Percentiles rank a stretch among this genome's conserved stretches.
Conservation (phyloP, 2,797 vertebrate species). For the Manis pentadactyla region DNA sequence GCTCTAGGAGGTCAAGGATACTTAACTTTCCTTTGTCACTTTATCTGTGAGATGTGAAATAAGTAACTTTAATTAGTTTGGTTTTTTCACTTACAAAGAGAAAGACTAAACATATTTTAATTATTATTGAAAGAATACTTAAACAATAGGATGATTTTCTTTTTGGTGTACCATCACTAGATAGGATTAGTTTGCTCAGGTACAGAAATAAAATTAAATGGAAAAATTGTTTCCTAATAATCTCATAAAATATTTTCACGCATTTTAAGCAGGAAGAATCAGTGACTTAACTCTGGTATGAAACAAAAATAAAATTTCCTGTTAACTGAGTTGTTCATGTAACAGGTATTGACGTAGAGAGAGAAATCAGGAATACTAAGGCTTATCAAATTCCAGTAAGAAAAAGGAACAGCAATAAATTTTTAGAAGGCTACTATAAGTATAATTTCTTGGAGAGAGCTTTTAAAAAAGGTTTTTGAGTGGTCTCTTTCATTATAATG, state of each 20-base stretch:
- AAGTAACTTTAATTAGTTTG: background rate
- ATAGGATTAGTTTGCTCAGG: background rate
- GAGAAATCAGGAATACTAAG: background rate
- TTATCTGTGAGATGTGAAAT: slow-evolving; percentile 13
- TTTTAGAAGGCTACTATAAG: background rate
- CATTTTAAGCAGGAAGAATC: background rate
- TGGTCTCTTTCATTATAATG: background rate
- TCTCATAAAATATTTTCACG: background rate
- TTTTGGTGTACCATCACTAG: background rate
- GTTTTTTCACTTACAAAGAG: background rate
- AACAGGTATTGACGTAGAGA: background rate
- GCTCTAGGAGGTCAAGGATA: background rate
- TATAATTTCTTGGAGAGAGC: background rate
- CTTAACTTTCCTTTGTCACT: slow-evolving; percentile 5
- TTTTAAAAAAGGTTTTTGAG: background rate
- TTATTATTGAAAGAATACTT: slow-evolving; percentile 14
- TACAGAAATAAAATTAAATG: slow-evolving; percentile 41
- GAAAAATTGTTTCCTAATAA: slow-evolving; percentile 1
- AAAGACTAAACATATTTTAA: slow-evolving; percentile 3
- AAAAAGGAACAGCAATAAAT: background rate
- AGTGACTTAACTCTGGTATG: background rate
- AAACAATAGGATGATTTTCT: background rate
- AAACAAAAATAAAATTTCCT: background rate
- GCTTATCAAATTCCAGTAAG: background rate
- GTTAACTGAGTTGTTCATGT: background rate